Percentiles rank a stretch among this genome's conserved stretches.
Evolutionary conservation across 2,797 vertebrate genomes (phyloP).

Genomic region (Sebastes nivosus): DNA sequence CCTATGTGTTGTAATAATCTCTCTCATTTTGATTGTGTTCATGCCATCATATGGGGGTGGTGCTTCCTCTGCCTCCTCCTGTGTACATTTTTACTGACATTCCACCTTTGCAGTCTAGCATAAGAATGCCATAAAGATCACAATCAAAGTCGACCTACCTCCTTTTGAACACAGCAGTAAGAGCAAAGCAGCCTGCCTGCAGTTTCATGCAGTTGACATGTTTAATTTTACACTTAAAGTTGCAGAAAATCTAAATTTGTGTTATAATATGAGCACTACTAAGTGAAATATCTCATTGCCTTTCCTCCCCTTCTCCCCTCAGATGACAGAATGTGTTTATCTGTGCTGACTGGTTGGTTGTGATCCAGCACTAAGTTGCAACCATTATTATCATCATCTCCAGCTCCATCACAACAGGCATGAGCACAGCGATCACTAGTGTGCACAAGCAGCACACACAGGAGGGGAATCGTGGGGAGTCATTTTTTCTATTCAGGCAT

Average conservation of each 20-base stretch:
- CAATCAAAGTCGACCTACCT: conserved; percentile 56
- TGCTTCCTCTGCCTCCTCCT: conserved; percentile 46
- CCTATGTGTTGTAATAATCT: conserved; percentile 34
- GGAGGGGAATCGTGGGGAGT: conserved; percentile 17
- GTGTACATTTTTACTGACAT: conserved; percentile 65
- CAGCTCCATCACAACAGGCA: conserved; percentile 38
- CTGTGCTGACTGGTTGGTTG: conserved; percentile 26
- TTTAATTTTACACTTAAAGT: conserved; percentile 12
- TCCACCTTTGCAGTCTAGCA: conserved; percentile 74
- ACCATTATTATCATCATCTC: conserved; percentile 29
- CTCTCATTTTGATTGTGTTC: conserved; percentile 13
- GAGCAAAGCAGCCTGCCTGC: conserved; percentile 30
- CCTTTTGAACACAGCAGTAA: conserved; percentile 19
- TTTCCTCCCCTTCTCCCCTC: not conserved
- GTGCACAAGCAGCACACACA: conserved; percentile 6
- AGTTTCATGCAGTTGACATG: conserved; percentile 30
- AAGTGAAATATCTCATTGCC: not conserved
- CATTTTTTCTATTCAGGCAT: conserved; percentile 15
- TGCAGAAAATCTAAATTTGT: not conserved
- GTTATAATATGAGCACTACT: not conserved
- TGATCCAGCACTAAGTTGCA: conserved; percentile 34
- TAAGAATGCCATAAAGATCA: conserved; percentile 72
- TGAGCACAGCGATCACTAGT: conserved; percentile 40
- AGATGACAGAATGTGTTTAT: conserved; percentile 39
- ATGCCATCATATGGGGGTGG: conserved; percentile 52